Percentiles rank a stretch among this genome's conserved stretches.
phyloP scores from a whole-genome alignment of 2,113 vertebrate genomes.

The Bettongia penicillata region DNA sequence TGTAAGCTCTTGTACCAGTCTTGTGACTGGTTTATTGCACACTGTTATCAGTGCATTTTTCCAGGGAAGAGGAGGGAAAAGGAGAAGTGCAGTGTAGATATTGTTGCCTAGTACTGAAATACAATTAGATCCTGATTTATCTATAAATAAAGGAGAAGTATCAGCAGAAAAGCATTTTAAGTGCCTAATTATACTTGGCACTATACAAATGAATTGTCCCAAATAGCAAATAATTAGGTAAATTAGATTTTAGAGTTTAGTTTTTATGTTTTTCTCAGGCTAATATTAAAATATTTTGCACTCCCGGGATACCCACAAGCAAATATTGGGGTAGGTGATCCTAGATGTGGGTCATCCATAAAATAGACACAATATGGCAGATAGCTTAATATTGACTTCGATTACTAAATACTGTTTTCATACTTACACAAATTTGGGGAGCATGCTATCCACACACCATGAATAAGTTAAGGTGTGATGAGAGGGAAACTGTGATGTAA shows the following conservation, averaged over 20 bases:
- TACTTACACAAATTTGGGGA: conserved; percentile 52
- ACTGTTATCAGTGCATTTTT: not conserved
- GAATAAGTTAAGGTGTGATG: conserved; percentile 53
- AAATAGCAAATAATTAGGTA: conserved; percentile 11
- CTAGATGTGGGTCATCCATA: not conserved
- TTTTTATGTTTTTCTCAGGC: conserved; percentile 73
- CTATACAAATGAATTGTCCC: not conserved
- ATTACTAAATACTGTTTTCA: conserved; percentile 39
- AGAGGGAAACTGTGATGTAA: conserved; percentile 45
- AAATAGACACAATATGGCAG: conserved; percentile 31
- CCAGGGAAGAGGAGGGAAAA: not conserved
- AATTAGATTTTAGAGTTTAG: conserved; percentile 15
- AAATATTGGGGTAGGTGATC: conserved; percentile 34
- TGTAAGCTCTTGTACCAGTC: not conserved
- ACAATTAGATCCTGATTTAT: not conserved
- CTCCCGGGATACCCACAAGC: conserved; percentile 45
- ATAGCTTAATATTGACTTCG: conserved; percentile 42
- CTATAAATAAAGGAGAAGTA: conserved; percentile 44
- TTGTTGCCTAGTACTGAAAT: not conserved
- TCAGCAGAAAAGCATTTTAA: not conserved
- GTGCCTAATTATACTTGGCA: conserved; percentile 16
- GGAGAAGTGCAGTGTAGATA: not conserved
- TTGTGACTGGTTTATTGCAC: not conserved
- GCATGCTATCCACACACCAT: conserved; percentile 19
- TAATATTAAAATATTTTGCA: conserved; percentile 59